Evolutionary conservation across 2,113 vertebrate genomes (phyloP).

Genomic region (Hippocampus guttulatus): DNA sequence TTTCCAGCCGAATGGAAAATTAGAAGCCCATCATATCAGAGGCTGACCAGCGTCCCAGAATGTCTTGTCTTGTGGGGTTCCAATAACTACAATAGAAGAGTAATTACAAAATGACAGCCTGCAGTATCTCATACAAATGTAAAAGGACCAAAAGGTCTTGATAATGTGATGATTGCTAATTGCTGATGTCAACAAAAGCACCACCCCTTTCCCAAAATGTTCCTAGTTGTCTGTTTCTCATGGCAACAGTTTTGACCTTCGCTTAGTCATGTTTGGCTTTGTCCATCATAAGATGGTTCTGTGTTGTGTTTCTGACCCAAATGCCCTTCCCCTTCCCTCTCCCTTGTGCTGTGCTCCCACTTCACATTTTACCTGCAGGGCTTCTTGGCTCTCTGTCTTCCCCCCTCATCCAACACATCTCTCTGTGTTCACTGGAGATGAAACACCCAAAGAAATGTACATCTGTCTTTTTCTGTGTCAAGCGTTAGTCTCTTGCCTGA

Average conservation of each 20-base stretch:
- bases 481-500: neutral
- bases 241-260: neutral
- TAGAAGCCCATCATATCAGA: neutral
- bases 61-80: neutral
- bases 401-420: neutral
- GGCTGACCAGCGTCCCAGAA: neutral
- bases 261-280: neutral
- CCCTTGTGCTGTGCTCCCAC: neutral
- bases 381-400: neutral
- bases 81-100: neutral
- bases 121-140: neutral
- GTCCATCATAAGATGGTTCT: neutral
- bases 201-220: neutral
- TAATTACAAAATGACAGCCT: neutral
- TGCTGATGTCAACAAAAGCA: neutral
- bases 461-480: neutral
- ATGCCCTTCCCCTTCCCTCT: neutral
- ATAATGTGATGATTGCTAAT: neutral
- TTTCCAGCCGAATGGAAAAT: too few species aligned
- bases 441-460: neutral
- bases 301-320: neutral
- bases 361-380: constrained; percentile 4
- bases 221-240: neutral
- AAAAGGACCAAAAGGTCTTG: neutral
- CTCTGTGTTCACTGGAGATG: neutral